A percentile compares a stretch with the other conserved stretches of the same genome.
These are phyloP conservation scores for Exaiptasia diaphana DNA, from an alignment of 64 coral and sea anemone genomes.

Conservation along the genomic window DNA sequence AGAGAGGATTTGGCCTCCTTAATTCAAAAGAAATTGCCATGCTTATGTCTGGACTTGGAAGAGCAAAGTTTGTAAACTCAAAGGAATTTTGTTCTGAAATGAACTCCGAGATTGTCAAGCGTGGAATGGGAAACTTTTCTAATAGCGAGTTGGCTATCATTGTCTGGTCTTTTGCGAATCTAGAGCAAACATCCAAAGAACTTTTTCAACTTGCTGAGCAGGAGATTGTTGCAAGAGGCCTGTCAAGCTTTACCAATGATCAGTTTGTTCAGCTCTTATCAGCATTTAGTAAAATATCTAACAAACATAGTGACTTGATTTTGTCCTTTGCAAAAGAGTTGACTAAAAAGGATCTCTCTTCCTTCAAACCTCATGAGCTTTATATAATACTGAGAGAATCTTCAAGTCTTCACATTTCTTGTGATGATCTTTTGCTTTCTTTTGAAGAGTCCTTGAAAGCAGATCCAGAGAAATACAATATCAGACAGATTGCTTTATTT, in stretches of 20 bases:
- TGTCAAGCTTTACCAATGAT: constrained; percentile 1
- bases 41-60: constrained; percentile 17
- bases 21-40: neutral
- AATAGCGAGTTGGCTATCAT: constrained; percentile 10
- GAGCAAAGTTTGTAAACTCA: neutral
- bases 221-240: neutral
- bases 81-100: neutral
- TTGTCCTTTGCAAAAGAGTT: constrained; percentile 3
- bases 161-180: constrained; percentile 6
- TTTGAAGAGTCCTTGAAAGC: neutral
- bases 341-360: neutral
- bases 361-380: constrained; percentile 7
- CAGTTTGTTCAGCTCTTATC: constrained; percentile 16
- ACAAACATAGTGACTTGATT: neutral
- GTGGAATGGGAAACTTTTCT: neutral
- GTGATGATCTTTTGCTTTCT: neutral
- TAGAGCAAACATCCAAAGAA: neutral
- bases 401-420: neutral
- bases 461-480: neutral
- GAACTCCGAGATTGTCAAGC: neutral
- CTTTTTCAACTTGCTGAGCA: constrained; percentile 1
- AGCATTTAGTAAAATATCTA: neutral
- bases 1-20: neutral
- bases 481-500: neutral
- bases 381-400: neutral